Percentiles rank a stretch among this genome's conserved stretches.
Evolutionary conservation across 2,888 invertebrate genomes (phyloP).

Genomic region (Harpagoxenus sublaevis): DNA sequence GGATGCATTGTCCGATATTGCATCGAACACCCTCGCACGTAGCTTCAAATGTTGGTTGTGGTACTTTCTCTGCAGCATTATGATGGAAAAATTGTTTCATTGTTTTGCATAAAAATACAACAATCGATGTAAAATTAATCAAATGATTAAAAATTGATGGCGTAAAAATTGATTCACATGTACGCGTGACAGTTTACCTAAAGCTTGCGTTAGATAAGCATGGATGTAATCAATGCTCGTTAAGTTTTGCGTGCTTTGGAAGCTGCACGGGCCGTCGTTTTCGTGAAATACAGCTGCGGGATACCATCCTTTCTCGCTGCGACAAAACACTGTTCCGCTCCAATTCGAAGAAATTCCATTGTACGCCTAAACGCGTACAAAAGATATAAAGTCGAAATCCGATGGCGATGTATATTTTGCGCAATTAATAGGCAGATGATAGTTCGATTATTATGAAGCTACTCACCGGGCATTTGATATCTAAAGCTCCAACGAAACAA

Average conservation of each 20-base stretch:
- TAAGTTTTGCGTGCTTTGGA: conserved; percentile 86
- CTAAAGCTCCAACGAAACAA: conserved; percentile 87
- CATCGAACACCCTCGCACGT: conserved; percentile 90
- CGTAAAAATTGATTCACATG: neutral
- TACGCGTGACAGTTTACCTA: conserved; percentile 84
- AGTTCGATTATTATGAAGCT: neutral
- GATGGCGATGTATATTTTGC: neutral
- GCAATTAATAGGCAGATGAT: neutral
- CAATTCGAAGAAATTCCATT: conserved; percentile 83
- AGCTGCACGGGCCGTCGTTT: conserved; percentile 87
- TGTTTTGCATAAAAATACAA: neutral
- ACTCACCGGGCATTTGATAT: conserved; percentile 85
- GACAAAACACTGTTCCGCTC: conserved; percentile 91
- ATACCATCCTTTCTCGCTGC: conserved; percentile 90
- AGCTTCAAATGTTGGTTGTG: conserved; percentile 51
- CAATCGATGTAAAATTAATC: neutral
- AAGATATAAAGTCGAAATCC: neutral
- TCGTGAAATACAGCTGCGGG: conserved; percentile 90
- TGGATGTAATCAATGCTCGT: conserved; percentile 88
- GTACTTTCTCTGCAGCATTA: conserved; percentile 9
- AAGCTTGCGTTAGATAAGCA: conserved; percentile 86
- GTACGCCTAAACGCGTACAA: neutral
- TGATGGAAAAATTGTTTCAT: neutral
- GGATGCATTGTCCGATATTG: conserved; percentile 90
- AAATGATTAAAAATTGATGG: neutral